These are phyloP conservation scores for Galleria mellonella DNA, from an alignment of 1,140 invertebrate genomes.

Conservation along the genomic window DNA sequence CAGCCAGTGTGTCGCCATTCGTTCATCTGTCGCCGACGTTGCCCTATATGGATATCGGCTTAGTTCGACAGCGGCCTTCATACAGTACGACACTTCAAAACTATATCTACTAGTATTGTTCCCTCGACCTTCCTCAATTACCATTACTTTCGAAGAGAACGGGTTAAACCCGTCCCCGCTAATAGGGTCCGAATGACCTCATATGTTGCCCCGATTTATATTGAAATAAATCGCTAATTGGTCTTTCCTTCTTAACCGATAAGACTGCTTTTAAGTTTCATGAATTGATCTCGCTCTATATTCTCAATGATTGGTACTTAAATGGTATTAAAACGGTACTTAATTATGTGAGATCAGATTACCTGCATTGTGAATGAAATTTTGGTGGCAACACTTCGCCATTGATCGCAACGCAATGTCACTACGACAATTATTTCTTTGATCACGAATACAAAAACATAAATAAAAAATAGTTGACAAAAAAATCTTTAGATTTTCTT, in stretches of 20 bases:
- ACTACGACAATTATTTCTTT: too few species aligned
- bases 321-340: not conserved
- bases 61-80: not conserved
- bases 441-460: too few species aligned
- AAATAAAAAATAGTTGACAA: too few species aligned
- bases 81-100: not conserved
- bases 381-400: too few species aligned
- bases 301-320: not conserved
- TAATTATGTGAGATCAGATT: too few species aligned
- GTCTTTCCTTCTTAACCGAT: not conserved
- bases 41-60: not conserved
- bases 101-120: slow-evolving; percentile 17
- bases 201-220: slow-evolving; percentile 23
- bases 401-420: too few species aligned
- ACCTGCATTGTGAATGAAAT: too few species aligned
- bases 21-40: too few species aligned
- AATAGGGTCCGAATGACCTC: slow-evolving; percentile 16
- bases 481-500: too few species aligned
- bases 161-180: slow-evolving; percentile 15
- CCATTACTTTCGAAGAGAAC: slow-evolving; percentile 19
- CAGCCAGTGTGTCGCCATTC: slow-evolving; percentile 2
- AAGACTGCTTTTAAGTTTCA: too few species aligned
- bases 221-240: slow-evolving; percentile 22
- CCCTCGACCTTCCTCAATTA: slow-evolving; percentile 18
- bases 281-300: not conserved